A percentile compares a stretch with the other conserved stretches of the same genome.
Conservation (phyloP, 2,888 invertebrate species). For the Camptogramma bilineatum region DNA sequence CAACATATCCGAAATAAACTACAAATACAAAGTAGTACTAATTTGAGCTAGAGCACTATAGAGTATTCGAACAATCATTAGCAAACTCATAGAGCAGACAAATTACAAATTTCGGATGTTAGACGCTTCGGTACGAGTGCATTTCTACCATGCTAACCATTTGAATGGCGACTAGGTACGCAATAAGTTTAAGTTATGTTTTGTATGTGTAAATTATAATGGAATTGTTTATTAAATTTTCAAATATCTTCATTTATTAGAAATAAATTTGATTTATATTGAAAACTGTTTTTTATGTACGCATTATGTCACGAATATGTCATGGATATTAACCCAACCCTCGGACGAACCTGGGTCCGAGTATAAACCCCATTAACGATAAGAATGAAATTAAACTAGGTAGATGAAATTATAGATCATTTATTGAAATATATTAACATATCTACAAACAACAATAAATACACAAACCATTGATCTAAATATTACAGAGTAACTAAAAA, state of each 20-base stretch:
- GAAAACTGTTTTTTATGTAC: constrained; percentile 13
- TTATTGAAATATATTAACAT: constrained; percentile 43
- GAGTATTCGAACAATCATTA: neutral
- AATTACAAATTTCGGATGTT: neutral
- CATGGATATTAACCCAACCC: no score
- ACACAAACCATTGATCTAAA: constrained; percentile 22
- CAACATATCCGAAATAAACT: neutral
- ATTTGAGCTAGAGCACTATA: no score
- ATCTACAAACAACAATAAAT: constrained; percentile 36
- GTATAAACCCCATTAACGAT: neutral
- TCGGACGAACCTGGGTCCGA: no score
- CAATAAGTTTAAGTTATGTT: constrained; percentile 52
- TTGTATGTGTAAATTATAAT: constrained; percentile 54
- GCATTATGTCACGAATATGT: no score
- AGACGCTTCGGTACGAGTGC: neutral
- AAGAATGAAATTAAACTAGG: neutral
- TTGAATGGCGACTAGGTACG: constrained; percentile 4
- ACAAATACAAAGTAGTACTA: no score
- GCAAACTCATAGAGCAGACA: neutral
- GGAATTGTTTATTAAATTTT: constrained; percentile 57
- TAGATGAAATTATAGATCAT: constrained; percentile 24
- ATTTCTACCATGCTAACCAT: neutral
- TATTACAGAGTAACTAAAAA: neutral
- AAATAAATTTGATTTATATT: constrained; percentile 47
- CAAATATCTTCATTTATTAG: constrained; percentile 49